Base-by-base conservation (phyloP, 2,797 vertebrate genomes). In the Pelodytes ibericus region DNA sequence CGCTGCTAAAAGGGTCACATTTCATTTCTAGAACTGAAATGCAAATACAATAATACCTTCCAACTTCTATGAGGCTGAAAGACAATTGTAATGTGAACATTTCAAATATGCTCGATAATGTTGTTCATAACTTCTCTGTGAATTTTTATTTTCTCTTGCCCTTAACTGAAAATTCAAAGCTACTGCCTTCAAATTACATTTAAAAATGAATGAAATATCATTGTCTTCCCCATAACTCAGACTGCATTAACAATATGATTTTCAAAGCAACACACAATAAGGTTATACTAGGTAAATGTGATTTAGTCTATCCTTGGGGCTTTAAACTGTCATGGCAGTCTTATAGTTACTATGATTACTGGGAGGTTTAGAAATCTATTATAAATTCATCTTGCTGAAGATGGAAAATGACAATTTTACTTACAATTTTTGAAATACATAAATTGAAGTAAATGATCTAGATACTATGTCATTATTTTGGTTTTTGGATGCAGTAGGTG, bases 1-100 rank as follows among this genome's bases (percentile, higher is more conserved):
- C 53, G 58, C 58, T 69, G 65, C 57, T 70, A 75, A 75, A 73
- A 62, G 65, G 58, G 58, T 69, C 65, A 75, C 22, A 69, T 41
- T 75, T 27, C 57, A 62, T 41, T 69, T 69, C 58, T 62, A 62
- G 24, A 56, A 27, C 22, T 39, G 4, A 62, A 75, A 62, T 62
- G 29, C 58, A 70, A 62, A 75, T 70, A 70, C 69, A 62, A 62
- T 53, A 62, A 62, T 61, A 30, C 39, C 10, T n/a, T 61, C 51
- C 51, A 39, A 31, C 58, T 53, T 62, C 30, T 62, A 11, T 62
- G 10, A 53, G 22, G 49, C 41, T 62, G 20, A 70, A 70, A 62
- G 47, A 41, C 58, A 44, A 27, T 39, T 56, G 39, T 53, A 65
- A 41, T 44, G 4, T 30, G 49, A 65, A 66, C 30, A 31, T 56